A percentile compares a stretch with the other conserved stretches of the same genome.
Evolutionary conservation across 2,888 invertebrate genomes (phyloP).

Genomic region (Mythimna impura): DNA sequence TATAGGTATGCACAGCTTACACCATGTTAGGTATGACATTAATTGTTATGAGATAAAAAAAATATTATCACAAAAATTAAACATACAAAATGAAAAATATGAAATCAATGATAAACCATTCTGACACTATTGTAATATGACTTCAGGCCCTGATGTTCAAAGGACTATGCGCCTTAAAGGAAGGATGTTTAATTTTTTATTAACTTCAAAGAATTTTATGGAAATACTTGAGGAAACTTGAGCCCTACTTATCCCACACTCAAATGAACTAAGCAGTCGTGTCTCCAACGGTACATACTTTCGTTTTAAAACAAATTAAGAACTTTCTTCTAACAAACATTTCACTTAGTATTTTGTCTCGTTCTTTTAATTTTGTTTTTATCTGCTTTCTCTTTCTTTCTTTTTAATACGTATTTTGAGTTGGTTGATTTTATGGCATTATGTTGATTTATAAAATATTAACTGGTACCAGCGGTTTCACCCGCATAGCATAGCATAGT

Average conservation of each 20-base stretch:
- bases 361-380: constrained; percentile 11
- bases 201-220: neutral
- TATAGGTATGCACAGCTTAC: too few relatives aligned
- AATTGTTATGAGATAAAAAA: too few relatives aligned
- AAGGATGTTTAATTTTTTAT: too few relatives aligned
- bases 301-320: constrained; percentile 43
- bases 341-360: constrained; percentile 21
- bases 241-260: neutral
- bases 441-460: constrained; percentile 1
- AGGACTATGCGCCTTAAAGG: too few relatives aligned
- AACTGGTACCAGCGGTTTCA: neutral
- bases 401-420: neutral
- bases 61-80: too few relatives aligned
- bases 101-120: too few relatives aligned
- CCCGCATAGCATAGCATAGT: too few relatives aligned
- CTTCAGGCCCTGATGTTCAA: too few relatives aligned
- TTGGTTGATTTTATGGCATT: neutral
- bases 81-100: too few relatives aligned
- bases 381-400: neutral
- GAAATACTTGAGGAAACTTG: constrained; percentile 1
- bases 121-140: too few relatives aligned
- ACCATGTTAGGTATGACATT: too few relatives aligned
- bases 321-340: constrained; percentile 45
- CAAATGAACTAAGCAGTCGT: constrained; percentile 7
- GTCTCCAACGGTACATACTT: constrained; percentile 3